Evolutionary conservation across 2,888 invertebrate species (phyloP).

Genomic region (Biston stratarius): DNA sequence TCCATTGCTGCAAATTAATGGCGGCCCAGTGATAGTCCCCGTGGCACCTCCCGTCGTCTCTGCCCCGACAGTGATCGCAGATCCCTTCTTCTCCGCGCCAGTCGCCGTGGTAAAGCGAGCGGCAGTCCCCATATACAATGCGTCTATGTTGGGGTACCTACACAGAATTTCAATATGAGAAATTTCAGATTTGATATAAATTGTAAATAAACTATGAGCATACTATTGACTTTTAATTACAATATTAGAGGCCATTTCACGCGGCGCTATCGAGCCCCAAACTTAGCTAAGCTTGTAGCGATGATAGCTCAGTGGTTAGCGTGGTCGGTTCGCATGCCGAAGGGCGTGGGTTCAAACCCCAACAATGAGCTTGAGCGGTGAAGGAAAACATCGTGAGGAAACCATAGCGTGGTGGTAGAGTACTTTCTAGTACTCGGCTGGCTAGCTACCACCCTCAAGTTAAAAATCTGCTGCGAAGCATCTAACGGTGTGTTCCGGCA

Average conservation of each 20-base stretch:
- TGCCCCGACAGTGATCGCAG: not conserved
- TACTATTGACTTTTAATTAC: not conserved
- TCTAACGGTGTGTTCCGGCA: no score
- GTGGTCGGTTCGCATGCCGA: no score
- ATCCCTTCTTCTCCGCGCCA: not conserved
- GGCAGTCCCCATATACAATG: slow-evolving; percentile 23
- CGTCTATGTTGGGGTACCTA: not conserved
- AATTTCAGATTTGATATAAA: slow-evolving; percentile 3
- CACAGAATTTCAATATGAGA: slow-evolving; percentile 13
- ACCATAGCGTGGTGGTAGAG: no score
- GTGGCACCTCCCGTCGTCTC: not conserved
- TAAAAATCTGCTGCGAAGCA: no score
- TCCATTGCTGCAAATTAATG: slow-evolving; percentile 9
- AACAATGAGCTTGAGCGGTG: no score
- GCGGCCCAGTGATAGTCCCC: not conserved
- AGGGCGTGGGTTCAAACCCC: no score
- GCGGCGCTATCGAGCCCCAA: no score
- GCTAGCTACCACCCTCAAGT: no score
- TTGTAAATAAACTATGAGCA: slow-evolving; percentile 3
- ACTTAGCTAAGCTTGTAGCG: no score
- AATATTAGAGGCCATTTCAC: not conserved
- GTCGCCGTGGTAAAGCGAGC: slow-evolving; percentile 3
- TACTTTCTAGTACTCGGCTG: no score
- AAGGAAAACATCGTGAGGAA: no score
- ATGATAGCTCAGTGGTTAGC: no score